phyloP scores from a whole-genome alignment of 2,888 invertebrate species.

The Orthosia cruda region DNA sequence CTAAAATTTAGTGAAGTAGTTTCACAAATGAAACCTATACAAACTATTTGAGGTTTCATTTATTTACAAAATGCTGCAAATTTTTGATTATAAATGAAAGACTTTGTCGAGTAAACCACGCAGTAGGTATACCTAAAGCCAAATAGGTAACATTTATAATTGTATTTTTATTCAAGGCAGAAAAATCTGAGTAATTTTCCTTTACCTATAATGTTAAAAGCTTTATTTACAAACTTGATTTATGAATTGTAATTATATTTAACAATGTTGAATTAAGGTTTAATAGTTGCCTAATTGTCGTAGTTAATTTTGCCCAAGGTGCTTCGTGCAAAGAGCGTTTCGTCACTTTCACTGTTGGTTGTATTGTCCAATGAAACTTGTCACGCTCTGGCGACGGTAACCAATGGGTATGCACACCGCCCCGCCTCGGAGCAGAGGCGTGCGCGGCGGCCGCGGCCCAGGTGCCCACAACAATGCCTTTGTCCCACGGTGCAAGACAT shows the following conservation, averaged over 20 bases:
- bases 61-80: no score
- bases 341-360: slow-evolving; percentile 88
- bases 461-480: slow-evolving; percentile 79
- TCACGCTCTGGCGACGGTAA: slow-evolving; percentile 87
- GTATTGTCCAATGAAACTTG: slow-evolving; percentile 90
- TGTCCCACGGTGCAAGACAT: slow-evolving; percentile 67
- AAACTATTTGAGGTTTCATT: not conserved
- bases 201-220: not conserved
- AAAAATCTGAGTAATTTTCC: not conserved
- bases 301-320: slow-evolving; percentile 84
- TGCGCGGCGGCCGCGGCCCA: slow-evolving; percentile 80
- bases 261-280: slow-evolving; percentile 40
- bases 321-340: slow-evolving; percentile 82
- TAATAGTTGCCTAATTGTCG: slow-evolving; percentile 74
- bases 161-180: not conserved
- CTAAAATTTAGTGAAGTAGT: not conserved
- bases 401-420: slow-evolving; percentile 88
- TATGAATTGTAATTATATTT: slow-evolving; percentile 21
- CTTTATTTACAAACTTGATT: not conserved
- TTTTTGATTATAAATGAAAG: no score
- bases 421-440: slow-evolving; percentile 89
- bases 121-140: no score
- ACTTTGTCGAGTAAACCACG: no score
- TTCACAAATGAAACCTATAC: not conserved
- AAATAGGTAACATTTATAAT: not conserved